These are phyloP conservation scores for Calliphora vomitoria DNA, from an alignment of 2,888 invertebrate species.

Conservation along the genomic window DNA sequence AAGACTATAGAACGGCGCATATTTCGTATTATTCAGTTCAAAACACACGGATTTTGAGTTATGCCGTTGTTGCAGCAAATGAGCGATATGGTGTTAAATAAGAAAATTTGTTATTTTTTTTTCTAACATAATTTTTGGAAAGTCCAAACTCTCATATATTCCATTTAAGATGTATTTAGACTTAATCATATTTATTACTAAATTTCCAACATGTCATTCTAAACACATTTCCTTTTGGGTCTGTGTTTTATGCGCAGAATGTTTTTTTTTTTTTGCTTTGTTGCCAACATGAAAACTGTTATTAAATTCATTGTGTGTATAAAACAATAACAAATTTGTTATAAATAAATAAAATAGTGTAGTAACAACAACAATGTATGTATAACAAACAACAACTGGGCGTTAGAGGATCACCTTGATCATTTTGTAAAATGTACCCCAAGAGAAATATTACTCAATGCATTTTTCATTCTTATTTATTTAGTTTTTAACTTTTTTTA, in stretches of 20 bases:
- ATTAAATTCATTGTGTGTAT: background rate
- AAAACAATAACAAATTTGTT: background rate
- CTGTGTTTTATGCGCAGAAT: background rate
- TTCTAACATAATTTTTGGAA: no score
- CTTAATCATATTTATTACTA: no score
- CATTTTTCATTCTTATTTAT: slow-evolving; percentile 22
- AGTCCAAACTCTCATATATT: no score
- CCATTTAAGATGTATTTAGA: no score
- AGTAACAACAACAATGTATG: background rate
- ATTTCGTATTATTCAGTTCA: no score
- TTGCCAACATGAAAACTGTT: background rate
- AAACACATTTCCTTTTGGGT: no score
- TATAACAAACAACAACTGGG: slow-evolving; percentile 30
- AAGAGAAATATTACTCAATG: slow-evolving; percentile 22
- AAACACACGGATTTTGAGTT: no score
- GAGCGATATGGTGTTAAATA: background rate
- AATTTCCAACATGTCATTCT: no score
- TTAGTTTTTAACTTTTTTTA: background rate
- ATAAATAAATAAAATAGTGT: slow-evolving; percentile 3
- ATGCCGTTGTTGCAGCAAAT: no score
- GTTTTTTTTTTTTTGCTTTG: background rate
- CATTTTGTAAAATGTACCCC: slow-evolving; percentile 20
- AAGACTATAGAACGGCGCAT: no score
- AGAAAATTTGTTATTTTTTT: no score
- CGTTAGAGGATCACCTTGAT: slow-evolving; percentile 63